A percentile compares a stretch with the other conserved stretches of the same genome.
These are phyloP conservation scores for Enteromius anoplus DNA, from an alignment of 2,797 vertebrate species.

Conservation along the genomic window DNA sequence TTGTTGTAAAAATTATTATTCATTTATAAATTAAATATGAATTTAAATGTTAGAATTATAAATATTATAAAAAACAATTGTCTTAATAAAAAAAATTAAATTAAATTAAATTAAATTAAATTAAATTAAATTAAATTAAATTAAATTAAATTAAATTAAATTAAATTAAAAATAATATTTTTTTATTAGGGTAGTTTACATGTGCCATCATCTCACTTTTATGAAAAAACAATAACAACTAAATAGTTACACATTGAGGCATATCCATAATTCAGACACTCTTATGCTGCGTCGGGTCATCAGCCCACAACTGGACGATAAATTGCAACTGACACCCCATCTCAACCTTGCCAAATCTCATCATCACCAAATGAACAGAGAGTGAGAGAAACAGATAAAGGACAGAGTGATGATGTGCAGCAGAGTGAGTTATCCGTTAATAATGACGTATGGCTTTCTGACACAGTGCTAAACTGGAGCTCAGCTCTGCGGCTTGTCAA, in stretches of 20 bases:
- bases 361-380: constrained; percentile 66
- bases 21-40: no score
- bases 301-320: constrained; percentile 61
- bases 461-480: constrained; percentile 12
- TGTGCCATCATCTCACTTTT: background rate
- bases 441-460: constrained; percentile 25
- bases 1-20: no score
- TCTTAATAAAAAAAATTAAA: no score
- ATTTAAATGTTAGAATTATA: no score
- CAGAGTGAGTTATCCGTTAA: constrained; percentile 28
- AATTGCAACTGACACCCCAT: constrained; percentile 80
- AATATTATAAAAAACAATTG: no score
- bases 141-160: no score
- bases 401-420: constrained; percentile 26
- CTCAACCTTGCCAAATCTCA: constrained; percentile 81
- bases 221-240: background rate
- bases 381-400: constrained; percentile 17
- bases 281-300: constrained; percentile 70
- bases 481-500: constrained; percentile 1
- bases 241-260: background rate
- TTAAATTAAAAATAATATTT: no score
- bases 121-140: no score
- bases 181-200: no score
- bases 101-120: no score
- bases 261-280: constrained; percentile 61